Conservation (phyloP, 2,888 invertebrate genomes). For the Orchestes rusci region DNA sequence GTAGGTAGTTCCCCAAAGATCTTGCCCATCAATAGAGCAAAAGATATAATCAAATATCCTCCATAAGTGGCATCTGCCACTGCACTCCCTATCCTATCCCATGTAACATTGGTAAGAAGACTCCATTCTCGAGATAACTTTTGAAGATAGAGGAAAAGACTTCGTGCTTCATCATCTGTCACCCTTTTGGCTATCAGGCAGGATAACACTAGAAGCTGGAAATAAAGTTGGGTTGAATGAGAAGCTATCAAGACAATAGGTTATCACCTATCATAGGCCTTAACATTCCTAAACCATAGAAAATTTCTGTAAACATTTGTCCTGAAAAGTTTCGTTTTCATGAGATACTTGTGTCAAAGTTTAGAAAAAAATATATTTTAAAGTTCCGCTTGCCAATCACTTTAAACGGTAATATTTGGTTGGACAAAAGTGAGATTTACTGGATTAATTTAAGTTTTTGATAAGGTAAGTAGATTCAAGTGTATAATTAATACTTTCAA, state of each 20-base stretch:
- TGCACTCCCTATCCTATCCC: conserved; percentile 62
- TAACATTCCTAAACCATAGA: too few species aligned
- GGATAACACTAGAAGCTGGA: conserved; percentile 57
- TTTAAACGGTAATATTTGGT: too few species aligned
- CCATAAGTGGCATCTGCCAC: conserved; percentile 62
- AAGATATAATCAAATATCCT: conserved; percentile 63
- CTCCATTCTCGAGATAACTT: conserved; percentile 71
- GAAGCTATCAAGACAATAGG: too few species aligned
- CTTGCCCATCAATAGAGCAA: conserved; percentile 59
- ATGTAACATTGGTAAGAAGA: conserved; percentile 64
- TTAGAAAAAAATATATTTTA: background rate
- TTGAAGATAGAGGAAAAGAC: conserved; percentile 60
- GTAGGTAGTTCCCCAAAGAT: conserved; percentile 58
- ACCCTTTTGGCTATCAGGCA: conserved; percentile 63
- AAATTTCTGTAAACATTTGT: too few species aligned
- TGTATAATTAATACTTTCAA: too few species aligned
- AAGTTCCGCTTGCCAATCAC: background rate
- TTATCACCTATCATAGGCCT: too few species aligned
- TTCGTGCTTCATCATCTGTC: conserved; percentile 64
- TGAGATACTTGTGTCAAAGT: too few species aligned
- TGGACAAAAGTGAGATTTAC: too few species aligned
- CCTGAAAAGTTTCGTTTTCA: too few species aligned
- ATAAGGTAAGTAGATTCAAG: too few species aligned
- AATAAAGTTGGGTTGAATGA: conserved; percentile 1
- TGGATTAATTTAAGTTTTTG: too few species aligned